Base-by-base conservation (phyloP, 2,113 vertebrate species). In the Oncorhynchus masou region DNA sequence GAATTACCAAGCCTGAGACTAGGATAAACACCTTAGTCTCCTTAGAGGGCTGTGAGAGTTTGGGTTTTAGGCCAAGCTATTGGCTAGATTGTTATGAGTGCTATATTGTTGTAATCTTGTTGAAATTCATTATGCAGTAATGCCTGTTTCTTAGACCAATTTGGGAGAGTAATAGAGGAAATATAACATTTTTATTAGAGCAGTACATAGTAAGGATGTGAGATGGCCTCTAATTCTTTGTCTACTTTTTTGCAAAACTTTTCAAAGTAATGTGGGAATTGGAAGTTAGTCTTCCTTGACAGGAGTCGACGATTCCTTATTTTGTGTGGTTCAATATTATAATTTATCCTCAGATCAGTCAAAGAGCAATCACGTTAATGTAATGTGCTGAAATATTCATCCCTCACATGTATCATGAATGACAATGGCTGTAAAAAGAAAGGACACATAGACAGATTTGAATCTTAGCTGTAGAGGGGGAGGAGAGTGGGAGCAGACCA, bases 1-100 rank as follows among this genome's bases (percentile, higher is more conserved):
- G 62, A 83, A 81, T 83, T 79, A 85, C 76, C 67, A 65, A 25
- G 71, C 27, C 27, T 31, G 75, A 73, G 78, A 70, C 4, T n/a
- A 60, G 84, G 75, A 68, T 79, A 51, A 62, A 75, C 54, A 54
- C 25, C 57, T 67, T 57, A 54, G 29, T 29, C 74, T 75, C 77
- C 54, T 74, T 29, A 8, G 70, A 70, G 57, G 25, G 27, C 24
- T 72, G 39, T 22, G 16, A 70, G 11, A 19, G 78, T 45, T 71
- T 57, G 15, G 74, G 69, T 27, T 24, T 9, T 29, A 12, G 73
- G 24, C 64, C 67, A 45, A 19, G 29, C 68, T 11, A 45, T 39
- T 45, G 68, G 68, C 0, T 62, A 15, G 39, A 62, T 22, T 62
- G 59, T 62, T 62, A 22, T 0, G 0, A 22, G 1, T 62, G 49